Evolutionary conservation across 37 sponge, comb jelly and placozoan species (phyloP).

Genomic region (Theonella swinhoei): DNA sequence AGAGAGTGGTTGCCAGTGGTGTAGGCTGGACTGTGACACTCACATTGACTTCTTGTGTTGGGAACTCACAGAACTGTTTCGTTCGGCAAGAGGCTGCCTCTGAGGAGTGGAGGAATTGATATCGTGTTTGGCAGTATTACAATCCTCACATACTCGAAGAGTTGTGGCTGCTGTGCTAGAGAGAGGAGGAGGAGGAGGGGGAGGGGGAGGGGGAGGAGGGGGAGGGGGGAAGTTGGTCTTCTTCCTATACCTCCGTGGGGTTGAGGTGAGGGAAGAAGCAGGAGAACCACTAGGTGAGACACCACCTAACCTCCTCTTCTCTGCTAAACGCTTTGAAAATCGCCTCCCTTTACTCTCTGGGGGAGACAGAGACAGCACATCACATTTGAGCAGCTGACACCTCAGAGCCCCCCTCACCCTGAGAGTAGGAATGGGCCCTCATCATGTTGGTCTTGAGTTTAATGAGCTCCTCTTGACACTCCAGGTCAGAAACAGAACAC

Average conservation of each 20-base stretch:
- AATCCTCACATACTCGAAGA: no score
- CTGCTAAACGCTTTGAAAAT: conserved; percentile 62
- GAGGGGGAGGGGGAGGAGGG: conserved; percentile 62
- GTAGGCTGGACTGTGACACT: no score
- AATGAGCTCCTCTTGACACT: conserved; percentile 40
- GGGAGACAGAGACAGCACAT: no score
- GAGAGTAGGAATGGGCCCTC: conserved; percentile 63
- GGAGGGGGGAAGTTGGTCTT: conserved; percentile 51
- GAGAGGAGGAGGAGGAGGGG: conserved; percentile 15
- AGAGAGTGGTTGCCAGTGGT: no score
- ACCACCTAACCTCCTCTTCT: conserved; percentile 15
- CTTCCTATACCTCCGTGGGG: background rate
- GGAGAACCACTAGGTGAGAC: background rate
- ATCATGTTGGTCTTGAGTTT: conserved; percentile 64
- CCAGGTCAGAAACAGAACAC: conserved; percentile 18
- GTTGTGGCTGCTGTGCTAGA: background rate
- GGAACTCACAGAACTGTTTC: no score
- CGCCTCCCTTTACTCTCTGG: conserved; percentile 53
- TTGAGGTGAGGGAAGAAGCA: no score
- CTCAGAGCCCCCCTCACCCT: conserved; percentile 71
- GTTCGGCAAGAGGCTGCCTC: no score
- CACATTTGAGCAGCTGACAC: no score
- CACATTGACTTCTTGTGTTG: no score
- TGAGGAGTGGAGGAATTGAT: no score
- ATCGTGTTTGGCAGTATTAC: no score